Evolutionary conservation across 2,113 vertebrate genomes (phyloP), one percentile per base, ranked within the genome.

Genomic region (Marmota flaviventris): DNA sequence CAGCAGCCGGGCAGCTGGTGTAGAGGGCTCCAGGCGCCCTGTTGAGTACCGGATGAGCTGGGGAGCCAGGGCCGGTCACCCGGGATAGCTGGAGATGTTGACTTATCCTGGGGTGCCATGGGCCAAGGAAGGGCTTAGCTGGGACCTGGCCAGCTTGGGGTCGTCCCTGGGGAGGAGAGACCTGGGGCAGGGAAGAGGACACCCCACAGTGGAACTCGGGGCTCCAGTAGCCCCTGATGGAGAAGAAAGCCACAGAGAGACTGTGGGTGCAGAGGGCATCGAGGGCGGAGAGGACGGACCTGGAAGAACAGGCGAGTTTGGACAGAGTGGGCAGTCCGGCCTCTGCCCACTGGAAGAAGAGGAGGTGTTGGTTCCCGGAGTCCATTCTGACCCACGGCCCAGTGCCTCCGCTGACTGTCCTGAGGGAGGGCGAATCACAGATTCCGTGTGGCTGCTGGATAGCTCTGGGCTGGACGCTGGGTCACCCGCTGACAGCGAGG

Each of bases 321-420:
- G 2, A 48, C 42, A 48, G 51, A 10, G 12, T 11, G 14, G 14
- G n/a, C 0, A 0, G 14, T 3, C 37, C 22, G 45, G 65, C 75
- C 34, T 37, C 17, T 8, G 6, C 37, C 27, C 4, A 4, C 70
- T 14, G 24, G 7, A 56, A 14, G 51, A 25, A 45, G 87, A 56
- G 8, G 32, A 2, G 8, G 0, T 9, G 13, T 61, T 25, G 45
- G 61, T 53, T n/a, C 27, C 77, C 39, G 6, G 11, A 1, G 58
- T 37, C 5, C 22, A 1, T 29, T 24, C 32, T 20, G 13, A 11
- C 85, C 29, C 29, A 5, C 51, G 67, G 4, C 32, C 20, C 25
- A 53, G 34, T 0, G 9, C n/a, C n/a, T 14, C 51, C 0, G 0
- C 45, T 73, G 1, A 65, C 20, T 3, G 5, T 24, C 37, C 29